These are phyloP conservation scores for Squalus acanthias DNA, from an alignment of 2,797 vertebrate genomes.

Conservation along the genomic window DNA sequence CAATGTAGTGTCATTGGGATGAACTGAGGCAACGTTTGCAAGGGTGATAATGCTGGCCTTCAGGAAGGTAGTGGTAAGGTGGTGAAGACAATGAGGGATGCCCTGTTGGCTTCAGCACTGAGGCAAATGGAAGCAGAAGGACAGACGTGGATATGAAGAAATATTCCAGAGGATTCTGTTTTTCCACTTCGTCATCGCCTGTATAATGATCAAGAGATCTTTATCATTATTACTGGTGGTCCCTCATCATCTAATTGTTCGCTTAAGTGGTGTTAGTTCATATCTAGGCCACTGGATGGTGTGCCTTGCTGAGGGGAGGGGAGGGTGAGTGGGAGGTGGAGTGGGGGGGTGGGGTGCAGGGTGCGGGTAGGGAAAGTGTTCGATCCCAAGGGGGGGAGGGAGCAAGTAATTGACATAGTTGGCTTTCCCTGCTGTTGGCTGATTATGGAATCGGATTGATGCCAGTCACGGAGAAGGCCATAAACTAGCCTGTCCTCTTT, in stretches of 20 bases:
- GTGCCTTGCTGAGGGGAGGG: neutral
- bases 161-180: neutral
- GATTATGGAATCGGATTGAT: neutral
- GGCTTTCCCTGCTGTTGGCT: neutral
- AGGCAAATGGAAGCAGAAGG: neutral
- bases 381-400: neutral
- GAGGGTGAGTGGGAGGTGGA: neutral
- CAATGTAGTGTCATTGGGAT: no score
- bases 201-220: no score
- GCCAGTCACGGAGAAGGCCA: neutral
- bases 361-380: neutral
- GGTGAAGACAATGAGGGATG: neutral
- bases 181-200: neutral
- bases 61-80: neutral
- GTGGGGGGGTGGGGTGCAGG: neutral
- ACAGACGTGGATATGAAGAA: neutral
- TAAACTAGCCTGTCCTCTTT: conserved; percentile 11
- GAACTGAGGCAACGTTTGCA: neutral
- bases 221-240: neutral
- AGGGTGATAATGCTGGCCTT: neutral
- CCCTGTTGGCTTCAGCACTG: neutral
- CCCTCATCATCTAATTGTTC: neutral
- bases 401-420: neutral
- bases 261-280: neutral
- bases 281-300: neutral